These are phyloP conservation scores for Listronotus bonariensis DNA, from an alignment of 1,140 invertebrate species.

Conservation along the genomic window DNA sequence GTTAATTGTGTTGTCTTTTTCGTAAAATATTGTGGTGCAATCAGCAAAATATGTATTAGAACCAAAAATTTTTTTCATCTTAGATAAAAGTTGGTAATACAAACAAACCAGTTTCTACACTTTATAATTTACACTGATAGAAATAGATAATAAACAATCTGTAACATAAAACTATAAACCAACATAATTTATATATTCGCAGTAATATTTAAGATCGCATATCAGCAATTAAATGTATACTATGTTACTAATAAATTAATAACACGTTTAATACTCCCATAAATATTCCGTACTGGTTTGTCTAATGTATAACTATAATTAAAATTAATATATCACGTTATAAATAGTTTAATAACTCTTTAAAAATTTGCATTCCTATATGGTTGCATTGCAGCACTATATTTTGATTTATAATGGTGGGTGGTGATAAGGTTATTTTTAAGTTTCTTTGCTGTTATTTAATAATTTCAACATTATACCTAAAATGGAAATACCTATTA, in stretches of 20 bases:
- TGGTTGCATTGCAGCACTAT: neutral
- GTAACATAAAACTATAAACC: constrained; percentile 2
- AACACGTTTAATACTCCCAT: neutral
- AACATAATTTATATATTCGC: neutral
- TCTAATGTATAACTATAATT: constrained; percentile 13
- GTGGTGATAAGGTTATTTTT: too few relatives aligned
- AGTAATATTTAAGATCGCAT: constrained; percentile 8
- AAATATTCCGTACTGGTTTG: constrained; percentile 7
- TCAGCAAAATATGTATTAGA: too few relatives aligned
- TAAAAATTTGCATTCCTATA: constrained; percentile 9
- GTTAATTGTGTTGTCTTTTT: too few relatives aligned
- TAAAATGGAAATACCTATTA: too few relatives aligned
- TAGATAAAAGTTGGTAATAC: too few relatives aligned
- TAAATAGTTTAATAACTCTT: constrained; percentile 10
- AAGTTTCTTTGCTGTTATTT: too few relatives aligned
- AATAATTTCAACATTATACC: too few relatives aligned
- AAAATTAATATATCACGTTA: constrained; percentile 4
- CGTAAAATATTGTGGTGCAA: too few relatives aligned
- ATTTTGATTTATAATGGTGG: too few relatives aligned
- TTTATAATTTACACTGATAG: neutral
- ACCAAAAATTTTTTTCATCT: too few relatives aligned
- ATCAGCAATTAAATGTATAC: constrained; percentile 18
- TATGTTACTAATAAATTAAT: constrained; percentile 18
- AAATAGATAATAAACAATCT: neutral
- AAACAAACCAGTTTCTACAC: neutral